Base-by-base conservation (phyloP, 35 echinoderm and acorn worm species). In the Lytechinus variegatus region DNA sequence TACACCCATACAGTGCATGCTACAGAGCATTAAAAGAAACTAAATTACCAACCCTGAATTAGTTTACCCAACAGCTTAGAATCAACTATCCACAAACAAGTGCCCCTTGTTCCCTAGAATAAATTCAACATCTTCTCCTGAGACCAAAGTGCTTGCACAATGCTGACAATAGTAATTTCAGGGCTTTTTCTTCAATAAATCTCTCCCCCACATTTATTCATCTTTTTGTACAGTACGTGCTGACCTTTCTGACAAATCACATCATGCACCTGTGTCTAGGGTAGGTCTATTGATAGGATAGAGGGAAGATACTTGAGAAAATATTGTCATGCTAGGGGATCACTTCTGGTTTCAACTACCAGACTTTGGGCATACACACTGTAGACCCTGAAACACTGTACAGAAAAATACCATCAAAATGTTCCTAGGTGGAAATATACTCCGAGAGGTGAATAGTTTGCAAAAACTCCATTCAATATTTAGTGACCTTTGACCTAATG, bases 51-150 rank as follows among this genome's bases (percentile, higher is more conserved):
- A 79, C 66, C 66, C 19, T 24, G 66, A n/a, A 79, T 79, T 14
- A 79, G 66, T 79, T 79, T 79, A 79, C 66, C 66, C 66, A 79
- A 79, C 66, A 79, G 66, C 66, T 79, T 79, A 79, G 19, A 24
- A 24, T 24, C 19, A 79, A n/a, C 66, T 24, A 79, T 79, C 66
- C 66, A 79, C 66, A 79, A 79, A 79, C 66, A 79, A 79, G 66
- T 79, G 66, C 66, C 66, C 66, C 66, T 79, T 79, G 66, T 79
- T 79, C 66, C 66, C 14, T 19, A 7, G 66, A 79, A 79, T 79
- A 79, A 71, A 71, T 71, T 71, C 61, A 71, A 71, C 61, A 71
- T 24, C 66, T 79, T 79, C 66, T n/a, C 19, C 66, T 19, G 66
- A 79, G 33, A 44, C 33, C 33, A 0, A 44, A 44, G 66, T 79